Evolutionary conservation across 2,888 invertebrate species (phyloP), one percentile per base, ranked within the genome.

Genomic region (Pseudanteris insignis): DNA sequence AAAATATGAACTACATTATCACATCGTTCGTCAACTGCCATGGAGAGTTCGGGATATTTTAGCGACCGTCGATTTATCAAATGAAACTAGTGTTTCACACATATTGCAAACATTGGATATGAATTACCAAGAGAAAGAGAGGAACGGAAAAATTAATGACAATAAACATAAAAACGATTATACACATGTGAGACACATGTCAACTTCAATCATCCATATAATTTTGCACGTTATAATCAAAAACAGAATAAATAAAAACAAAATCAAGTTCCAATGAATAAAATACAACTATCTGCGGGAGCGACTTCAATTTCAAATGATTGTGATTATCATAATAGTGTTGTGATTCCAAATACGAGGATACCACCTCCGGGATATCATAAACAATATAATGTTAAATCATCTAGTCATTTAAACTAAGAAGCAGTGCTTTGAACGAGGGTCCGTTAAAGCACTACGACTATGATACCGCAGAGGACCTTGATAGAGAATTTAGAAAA

Each of bases 21-120:
- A 59, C 9, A 53, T 59, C 18, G 9, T 59, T 2, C 50, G 50
- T 7, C 58, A 58, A 28, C n/a, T 58, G 2, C 58, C 58, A 3
- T 14, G 33, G 21, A 26, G 50, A 50, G 14, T 50, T 33, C 41
- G 50, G 9, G 50, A 50, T 21, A 41, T 41, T 1, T 34, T 50
- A 2, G 7, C 41, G 1, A 21, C 25, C 1, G 30, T 57, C 13
- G 46, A 54, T n/a, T 53, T 10, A 18, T 1, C 28, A 2, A 30
- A 36, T 30, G 43, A 11, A 0, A 24, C 2, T 24, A 21, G 8
- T 13, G 43, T 53, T 24, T 6, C 43, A 4, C 21, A 43, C 14
- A 11, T 30, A 10, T 25, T 53, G 15, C 43, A 36, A 24, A 53
- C 29, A 11, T 6, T 53, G 7, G 51, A 53, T 36, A 3, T 25